Percentiles rank a stretch among this genome's conserved stretches.
These are phyloP conservation scores for Tyrannus savana DNA, from an alignment of 2,113 vertebrate genomes.

Conservation along the genomic window DNA sequence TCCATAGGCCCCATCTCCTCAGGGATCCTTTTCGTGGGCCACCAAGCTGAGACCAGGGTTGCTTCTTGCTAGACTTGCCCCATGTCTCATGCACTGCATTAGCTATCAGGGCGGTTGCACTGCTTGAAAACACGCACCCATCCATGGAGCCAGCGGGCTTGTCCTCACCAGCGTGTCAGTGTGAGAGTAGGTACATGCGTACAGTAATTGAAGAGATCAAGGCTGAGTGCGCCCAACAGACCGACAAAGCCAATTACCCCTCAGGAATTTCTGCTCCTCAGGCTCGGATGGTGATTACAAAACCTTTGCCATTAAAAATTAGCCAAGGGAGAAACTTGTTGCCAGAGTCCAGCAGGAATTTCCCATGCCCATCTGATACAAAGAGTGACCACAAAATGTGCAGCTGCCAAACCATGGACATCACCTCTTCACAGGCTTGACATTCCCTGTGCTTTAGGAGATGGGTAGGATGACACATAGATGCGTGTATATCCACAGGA, in stretches of 20 bases:
- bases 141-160: background rate
- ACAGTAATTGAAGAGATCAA: conserved; percentile 74
- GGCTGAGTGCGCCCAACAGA: conserved; percentile 63
- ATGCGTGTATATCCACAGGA: background rate
- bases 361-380: conserved; percentile 54
- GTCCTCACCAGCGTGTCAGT: background rate
- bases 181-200: conserved; percentile 37
- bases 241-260: conserved; percentile 74
- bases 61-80: background rate
- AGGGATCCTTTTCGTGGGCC: background rate
- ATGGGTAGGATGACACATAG: background rate
- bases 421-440: background rate
- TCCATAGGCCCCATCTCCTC: background rate
- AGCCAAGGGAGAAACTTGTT: conserved; percentile 56
- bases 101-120: background rate
- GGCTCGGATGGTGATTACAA: conserved; percentile 69
- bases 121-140: conserved; percentile 31
- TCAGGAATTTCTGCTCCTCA: conserved; percentile 71
- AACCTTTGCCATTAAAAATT: conserved; percentile 73
- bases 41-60: background rate
- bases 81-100: background rate
- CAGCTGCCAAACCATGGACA: background rate
- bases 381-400: background rate
- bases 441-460: background rate
- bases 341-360: conserved; percentile 35